These are phyloP conservation scores for Halocaridina rubra DNA, from an alignment of 2,888 invertebrate genomes.

Conservation along the genomic window DNA sequence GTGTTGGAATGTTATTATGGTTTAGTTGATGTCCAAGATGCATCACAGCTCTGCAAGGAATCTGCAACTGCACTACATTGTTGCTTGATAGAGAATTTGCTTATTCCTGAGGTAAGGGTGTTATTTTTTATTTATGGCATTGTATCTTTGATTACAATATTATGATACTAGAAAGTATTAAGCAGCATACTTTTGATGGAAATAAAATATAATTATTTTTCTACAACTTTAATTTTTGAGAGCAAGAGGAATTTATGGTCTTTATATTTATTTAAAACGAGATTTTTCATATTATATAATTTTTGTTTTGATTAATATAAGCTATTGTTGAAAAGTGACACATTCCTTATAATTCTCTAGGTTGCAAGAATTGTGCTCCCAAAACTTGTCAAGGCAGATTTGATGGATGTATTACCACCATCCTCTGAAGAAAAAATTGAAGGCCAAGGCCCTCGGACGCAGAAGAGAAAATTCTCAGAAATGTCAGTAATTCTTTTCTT, in stretches of 20 bases:
- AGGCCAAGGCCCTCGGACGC: background rate
- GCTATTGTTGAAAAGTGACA: no score
- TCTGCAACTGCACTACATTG: background rate
- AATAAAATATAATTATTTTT: background rate
- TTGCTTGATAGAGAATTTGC: constrained; percentile 2
- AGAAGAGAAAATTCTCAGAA: constrained; percentile 34
- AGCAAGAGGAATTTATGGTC: background rate
- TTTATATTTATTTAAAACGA: background rate
- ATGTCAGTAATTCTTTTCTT: constrained; percentile 27
- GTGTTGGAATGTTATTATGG: constrained; percentile 3
- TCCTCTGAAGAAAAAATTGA: no score
- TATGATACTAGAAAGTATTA: background rate
- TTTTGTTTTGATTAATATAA: no score
- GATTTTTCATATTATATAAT: no score
- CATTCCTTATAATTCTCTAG: no score
- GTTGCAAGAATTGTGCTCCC: constrained; percentile 9
- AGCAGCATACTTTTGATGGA: background rate
- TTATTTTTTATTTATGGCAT: no score
- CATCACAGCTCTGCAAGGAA: background rate
- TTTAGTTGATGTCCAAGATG: background rate
- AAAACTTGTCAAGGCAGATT: constrained; percentile 4
- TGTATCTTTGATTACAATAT: no score
- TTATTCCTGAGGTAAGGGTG: constrained; percentile 21
- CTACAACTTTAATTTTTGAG: background rate
- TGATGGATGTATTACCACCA: constrained; percentile 20